Evolutionary conservation across 1,140 invertebrate genomes (phyloP).

Genomic region (Sinella curviseta): DNA sequence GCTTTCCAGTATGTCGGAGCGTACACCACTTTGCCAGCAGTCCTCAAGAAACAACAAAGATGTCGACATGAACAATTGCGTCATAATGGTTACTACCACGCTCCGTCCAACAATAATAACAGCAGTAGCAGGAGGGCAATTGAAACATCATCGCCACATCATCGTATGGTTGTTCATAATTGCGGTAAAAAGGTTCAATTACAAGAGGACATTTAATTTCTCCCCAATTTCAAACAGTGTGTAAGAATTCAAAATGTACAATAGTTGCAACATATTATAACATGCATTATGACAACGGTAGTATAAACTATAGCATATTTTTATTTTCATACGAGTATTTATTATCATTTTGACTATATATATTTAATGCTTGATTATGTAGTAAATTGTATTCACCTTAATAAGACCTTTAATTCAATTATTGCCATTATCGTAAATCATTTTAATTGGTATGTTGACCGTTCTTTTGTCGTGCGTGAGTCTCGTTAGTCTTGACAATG

Average conservation of each 20-base stretch:
- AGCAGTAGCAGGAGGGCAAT: not conserved
- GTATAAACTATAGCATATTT: too few relatives aligned
- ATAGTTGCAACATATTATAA: not conserved
- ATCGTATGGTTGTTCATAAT: slow-evolving; percentile 19
- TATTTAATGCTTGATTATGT: not conserved
- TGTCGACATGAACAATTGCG: slow-evolving; percentile 2
- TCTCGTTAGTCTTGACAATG: not conserved
- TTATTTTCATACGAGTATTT: not conserved
- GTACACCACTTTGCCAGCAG: not conserved
- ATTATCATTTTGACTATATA: not conserved
- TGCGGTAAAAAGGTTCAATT: slow-evolving; percentile 15
- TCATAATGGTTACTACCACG: not conserved
- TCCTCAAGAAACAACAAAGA: slow-evolving; percentile 6
- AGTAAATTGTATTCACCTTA: too few relatives aligned
- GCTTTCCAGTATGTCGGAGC: not conserved
- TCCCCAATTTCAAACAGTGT: too few relatives aligned
- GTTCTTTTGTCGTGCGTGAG: not conserved
- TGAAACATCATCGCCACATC: not conserved
- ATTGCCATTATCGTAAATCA: not conserved
- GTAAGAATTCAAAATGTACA: too few relatives aligned
- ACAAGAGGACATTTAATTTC: slow-evolving; percentile 3
- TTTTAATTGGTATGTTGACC: not conserved
- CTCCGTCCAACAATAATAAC: not conserved
- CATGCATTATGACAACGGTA: too few relatives aligned
- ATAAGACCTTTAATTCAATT: not conserved